Evolutionary conservation across 2,888 invertebrate genomes (phyloP), one percentile per base, ranked within the genome.

Genomic region (Sphinx pinastri): DNA sequence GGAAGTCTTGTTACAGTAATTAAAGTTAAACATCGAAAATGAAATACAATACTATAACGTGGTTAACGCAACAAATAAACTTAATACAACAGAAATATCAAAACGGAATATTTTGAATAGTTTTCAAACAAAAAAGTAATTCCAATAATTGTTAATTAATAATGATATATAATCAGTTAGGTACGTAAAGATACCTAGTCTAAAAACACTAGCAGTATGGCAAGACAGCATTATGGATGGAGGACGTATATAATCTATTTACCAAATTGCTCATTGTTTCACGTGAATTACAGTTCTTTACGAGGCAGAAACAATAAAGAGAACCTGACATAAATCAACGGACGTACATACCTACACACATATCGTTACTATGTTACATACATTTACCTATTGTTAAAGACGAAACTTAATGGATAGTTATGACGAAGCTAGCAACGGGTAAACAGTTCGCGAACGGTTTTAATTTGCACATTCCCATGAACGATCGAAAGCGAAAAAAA

Each of bases 241-340:
- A 92, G 91, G 91, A 91, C 91, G 90, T 90, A 88, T 88, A 86
- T 91, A 90, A 92, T 93, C 88, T 92, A 91, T 92, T 91, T 90
- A 90, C 89, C 85, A 90, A 93, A 94, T 93, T 90, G 93, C 92
- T 92, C 90, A 93, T 94, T 94, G 93, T 94, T 91, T 88, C 88
- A 84, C 80, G 77, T 88, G 90, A 89, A 91, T 92, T 91, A 90
- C 88, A 88, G 85, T 85, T 88, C 85, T 91, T 91, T 92, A 92
- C 88, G 91, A 91, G 81, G 81, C 88, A 90, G 87, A 91, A 92
- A 93, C 93, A 90, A 94, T 93, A 92, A 89, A 87, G 88, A 85
- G 81, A 87, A 90, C 86, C 85, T 85, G 84, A 81, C 88, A 88
- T 92, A 92, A 92, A 91, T 92, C 92, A 90, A 84, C 84, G 87